A percentile compares a stretch with the other conserved stretches of the same genome.
Conservation (phyloP, 30 jellyfish, hydroid and myxozoan genomes). For the Euphysa ruthae region DNA sequence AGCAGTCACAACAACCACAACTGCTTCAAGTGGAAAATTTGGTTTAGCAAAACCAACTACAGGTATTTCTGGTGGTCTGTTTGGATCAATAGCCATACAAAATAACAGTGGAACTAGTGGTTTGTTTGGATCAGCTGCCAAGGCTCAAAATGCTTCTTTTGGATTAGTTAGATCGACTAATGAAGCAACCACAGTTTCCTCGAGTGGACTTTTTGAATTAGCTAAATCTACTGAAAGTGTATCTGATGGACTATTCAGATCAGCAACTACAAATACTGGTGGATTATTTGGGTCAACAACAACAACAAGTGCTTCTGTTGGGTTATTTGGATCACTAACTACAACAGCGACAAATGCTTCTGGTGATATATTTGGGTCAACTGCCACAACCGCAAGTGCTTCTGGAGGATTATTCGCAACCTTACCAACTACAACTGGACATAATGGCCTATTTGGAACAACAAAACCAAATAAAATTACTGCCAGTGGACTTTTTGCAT, state of each 20-base stretch:
- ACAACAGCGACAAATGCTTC: constrained; percentile 16
- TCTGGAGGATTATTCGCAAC: constrained; percentile 20
- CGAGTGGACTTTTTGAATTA: neutral
- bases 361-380: constrained; percentile 7
- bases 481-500: neutral
- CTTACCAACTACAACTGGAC: neutral
- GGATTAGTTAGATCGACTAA: constrained; percentile 41
- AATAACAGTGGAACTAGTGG: neutral
- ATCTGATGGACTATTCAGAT: constrained; percentile 6
- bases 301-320: constrained; percentile 14
- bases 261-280: constrained; percentile 13
- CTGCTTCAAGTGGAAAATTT: constrained; percentile 11
- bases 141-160: neutral
- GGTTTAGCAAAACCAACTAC: constrained; percentile 11
- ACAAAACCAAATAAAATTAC: neutral
- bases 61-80: constrained; percentile 13
- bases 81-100: constrained; percentile 14
- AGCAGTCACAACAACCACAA: constrained; percentile 31
- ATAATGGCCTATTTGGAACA: constrained; percentile 24
- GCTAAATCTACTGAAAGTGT: constrained; percentile 1
- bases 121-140: constrained; percentile 2
- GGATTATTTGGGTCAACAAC: constrained; percentile 26
- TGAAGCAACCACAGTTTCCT: neutral
- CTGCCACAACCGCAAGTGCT: constrained; percentile 8
- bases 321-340: constrained; percentile 14